These are phyloP conservation scores for Drosophila teissieri DNA, from an alignment of 1,140 invertebrate species.

Conservation along the genomic window DNA sequence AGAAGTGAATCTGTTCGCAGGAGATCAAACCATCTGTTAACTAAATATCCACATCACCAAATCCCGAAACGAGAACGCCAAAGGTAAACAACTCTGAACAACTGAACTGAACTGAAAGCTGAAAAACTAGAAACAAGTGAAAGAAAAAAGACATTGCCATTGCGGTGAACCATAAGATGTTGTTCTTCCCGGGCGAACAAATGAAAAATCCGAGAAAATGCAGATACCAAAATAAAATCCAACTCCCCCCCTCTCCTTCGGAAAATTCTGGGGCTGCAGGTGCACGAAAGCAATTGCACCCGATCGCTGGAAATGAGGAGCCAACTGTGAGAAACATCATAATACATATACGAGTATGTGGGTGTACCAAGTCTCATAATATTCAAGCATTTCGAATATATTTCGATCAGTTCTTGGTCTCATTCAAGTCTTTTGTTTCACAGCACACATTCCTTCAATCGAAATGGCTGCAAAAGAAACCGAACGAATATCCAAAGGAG, in stretches of 20 bases:
- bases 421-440: constrained; percentile 51
- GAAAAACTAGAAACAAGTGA: constrained; percentile 15
- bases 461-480: constrained; percentile 54
- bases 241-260: too few species aligned
- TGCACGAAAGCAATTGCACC: constrained; percentile 58
- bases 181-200: constrained; percentile 7
- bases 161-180: constrained; percentile 67
- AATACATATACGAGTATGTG: too few species aligned
- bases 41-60: constrained; percentile 65
- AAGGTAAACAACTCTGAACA: constrained; percentile 52
- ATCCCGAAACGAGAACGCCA: constrained; percentile 63
- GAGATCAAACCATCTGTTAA: constrained; percentile 81
- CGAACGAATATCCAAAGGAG: constrained; percentile 6
- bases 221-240: constrained; percentile 73
- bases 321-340: constrained; percentile 36
- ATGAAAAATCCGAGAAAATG: constrained; percentile 56
- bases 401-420: constrained; percentile 20
- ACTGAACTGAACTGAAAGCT: constrained; percentile 4
- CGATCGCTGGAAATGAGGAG: constrained; percentile 65
- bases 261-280: constrained; percentile 56
- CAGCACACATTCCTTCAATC: constrained; percentile 67
- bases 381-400: background rate
- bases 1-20: constrained; percentile 46
- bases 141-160: constrained; percentile 10
- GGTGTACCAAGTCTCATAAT: too few species aligned